These are phyloP conservation scores for Conger conger DNA, from an alignment of 2,113 vertebrate species.

Conservation along the genomic window DNA sequence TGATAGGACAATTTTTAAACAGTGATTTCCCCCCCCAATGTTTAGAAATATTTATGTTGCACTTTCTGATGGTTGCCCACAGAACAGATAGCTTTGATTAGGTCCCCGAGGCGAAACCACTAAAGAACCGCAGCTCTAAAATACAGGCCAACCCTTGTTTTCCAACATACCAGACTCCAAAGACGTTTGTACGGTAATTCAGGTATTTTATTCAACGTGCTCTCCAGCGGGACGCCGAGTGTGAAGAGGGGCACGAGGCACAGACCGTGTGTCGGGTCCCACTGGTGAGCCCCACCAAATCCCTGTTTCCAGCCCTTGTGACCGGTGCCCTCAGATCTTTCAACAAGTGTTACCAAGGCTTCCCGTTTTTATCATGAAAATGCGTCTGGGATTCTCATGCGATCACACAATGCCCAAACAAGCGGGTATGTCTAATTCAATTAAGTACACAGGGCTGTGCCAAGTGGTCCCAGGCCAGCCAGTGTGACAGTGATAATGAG, in stretches of 20 bases:
- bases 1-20: not conserved
- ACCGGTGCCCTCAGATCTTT: constrained; percentile 61
- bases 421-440: constrained; percentile 80
- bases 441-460: constrained; percentile 74
- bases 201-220: not conserved
- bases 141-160: not conserved
- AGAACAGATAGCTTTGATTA: not conserved
- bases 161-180: not conserved
- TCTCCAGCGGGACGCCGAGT: not conserved
- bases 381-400: constrained; percentile 72
- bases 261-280: not conserved
- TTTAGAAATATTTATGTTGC: not conserved
- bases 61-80: not conserved
- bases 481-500: constrained; percentile 73
- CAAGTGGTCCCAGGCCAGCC: constrained; percentile 60
- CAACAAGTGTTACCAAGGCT: constrained; percentile 64
- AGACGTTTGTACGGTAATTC: not conserved
- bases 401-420: constrained; percentile 73
- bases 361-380: constrained; percentile 56
- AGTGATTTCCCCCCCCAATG: not conserved
- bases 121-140: not conserved
- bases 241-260: not conserved
- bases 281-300: constrained; percentile 20
- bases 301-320: constrained; percentile 43
- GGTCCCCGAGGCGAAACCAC: not conserved